Evolutionary conservation across 2,113 vertebrate genomes (phyloP).

Genomic region (Sceloporus tristichus): DNA sequence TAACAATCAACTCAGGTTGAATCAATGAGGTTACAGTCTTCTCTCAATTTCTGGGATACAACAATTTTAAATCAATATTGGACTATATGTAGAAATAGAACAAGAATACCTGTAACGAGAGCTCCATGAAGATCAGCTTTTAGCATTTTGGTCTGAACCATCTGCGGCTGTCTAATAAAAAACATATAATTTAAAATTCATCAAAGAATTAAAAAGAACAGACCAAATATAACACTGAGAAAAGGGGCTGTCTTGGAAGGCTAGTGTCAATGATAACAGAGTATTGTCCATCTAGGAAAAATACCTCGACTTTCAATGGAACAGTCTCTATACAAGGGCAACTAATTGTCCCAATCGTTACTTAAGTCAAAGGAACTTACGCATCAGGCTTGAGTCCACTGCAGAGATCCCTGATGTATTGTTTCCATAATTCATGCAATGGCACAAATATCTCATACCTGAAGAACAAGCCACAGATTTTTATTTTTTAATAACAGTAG

Average conservation of each 20-base stretch:
- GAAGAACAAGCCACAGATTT: background rate
- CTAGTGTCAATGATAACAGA: background rate
- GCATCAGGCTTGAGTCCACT: conserved; percentile 82
- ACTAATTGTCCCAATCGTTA: background rate
- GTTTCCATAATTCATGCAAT: conserved; percentile 92
- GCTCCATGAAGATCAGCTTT: conserved; percentile 97
- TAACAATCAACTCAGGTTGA: background rate
- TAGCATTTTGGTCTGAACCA: conserved; percentile 89
- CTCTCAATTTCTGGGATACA: too few species aligned
- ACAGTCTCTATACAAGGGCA: background rate
- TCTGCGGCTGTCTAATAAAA: conserved; percentile 82
- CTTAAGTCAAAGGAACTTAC: conserved; percentile 73
- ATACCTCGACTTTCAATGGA: background rate
- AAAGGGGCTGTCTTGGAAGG: background rate
- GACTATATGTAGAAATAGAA: background rate
- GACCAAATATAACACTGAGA: background rate
- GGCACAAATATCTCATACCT: conserved; percentile 92
- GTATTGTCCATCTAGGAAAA: background rate
- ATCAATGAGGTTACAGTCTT: background rate
- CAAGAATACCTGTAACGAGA: conserved; percentile 85
- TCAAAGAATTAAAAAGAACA: background rate
- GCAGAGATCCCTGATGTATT: conserved; percentile 90
- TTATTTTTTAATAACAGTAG: too few species aligned
- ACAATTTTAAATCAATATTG: background rate
- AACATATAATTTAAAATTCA: background rate